Conservation (phyloP, 2,113 vertebrate genomes). For the Callocephalon fimbriatum region DNA sequence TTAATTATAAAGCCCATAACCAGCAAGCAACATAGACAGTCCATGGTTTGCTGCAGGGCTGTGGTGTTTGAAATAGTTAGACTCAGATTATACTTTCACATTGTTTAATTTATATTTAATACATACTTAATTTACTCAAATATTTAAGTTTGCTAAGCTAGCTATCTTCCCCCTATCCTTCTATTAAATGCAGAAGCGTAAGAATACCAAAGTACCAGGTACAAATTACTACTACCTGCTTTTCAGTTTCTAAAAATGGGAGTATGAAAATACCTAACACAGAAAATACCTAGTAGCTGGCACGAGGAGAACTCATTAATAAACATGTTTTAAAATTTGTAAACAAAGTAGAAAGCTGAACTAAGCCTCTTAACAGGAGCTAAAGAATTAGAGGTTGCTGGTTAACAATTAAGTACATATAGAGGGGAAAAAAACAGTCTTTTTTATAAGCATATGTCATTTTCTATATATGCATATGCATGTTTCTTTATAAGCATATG, state of each 20-base stretch:
- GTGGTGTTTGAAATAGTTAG: neutral
- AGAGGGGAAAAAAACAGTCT: fast-evolving
- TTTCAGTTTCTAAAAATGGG: neutral
- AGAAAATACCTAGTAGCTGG: neutral
- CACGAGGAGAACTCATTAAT: neutral
- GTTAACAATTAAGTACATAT: neutral
- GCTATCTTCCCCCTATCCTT: neutral
- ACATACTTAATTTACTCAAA: neutral
- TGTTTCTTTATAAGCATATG: neutral
- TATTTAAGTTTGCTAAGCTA: neutral
- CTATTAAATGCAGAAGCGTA: neutral
- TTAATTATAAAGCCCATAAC: neutral
- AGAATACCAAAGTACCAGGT: neutral
- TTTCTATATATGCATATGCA: neutral
- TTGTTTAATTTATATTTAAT: neutral
- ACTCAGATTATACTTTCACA: neutral
- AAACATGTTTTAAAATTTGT: neutral
- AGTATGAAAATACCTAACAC: neutral
- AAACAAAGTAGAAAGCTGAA: neutral
- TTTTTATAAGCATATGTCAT: neutral
- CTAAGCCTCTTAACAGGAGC: neutral
- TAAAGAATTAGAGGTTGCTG: neutral
- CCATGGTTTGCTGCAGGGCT: neutral
- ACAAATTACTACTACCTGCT: neutral
- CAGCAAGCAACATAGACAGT: neutral